These are phyloP conservation scores for Neostethus bicornis DNA, from an alignment of 2,797 vertebrate genomes.

Conservation along the genomic window DNA sequence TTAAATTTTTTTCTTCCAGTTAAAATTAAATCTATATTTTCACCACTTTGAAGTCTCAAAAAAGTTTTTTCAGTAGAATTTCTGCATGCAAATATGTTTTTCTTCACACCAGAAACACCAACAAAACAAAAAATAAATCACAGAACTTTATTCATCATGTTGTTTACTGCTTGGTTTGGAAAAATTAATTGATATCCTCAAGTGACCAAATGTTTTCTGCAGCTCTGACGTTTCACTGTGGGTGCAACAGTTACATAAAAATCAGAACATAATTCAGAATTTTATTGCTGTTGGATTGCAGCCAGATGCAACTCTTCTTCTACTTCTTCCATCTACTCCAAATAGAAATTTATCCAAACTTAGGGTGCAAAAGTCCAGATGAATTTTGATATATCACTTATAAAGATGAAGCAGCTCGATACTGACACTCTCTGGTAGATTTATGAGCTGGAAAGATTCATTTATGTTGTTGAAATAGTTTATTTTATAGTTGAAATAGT, in stretches of 20 bases:
- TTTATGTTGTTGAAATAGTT: constrained; percentile 5
- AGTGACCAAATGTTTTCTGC: not conserved
- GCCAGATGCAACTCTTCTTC: not conserved
- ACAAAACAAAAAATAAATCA: not conserved
- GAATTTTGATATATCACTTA: constrained; percentile 15
- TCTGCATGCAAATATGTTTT: too few relatives aligned
- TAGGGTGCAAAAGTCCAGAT: not conserved
- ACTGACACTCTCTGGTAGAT: constrained; percentile 79
- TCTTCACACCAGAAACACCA: not conserved
- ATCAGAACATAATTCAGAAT: not conserved
- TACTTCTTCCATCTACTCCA: not conserved
- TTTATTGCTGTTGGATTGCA: not conserved
- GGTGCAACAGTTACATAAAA: not conserved
- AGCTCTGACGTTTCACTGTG: not conserved
- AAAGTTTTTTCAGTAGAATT: too few relatives aligned
- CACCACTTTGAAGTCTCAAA: too few relatives aligned
- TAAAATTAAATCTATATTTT: too few relatives aligned
- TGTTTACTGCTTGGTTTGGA: not conserved
- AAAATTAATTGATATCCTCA: not conserved
- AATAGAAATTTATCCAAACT: not conserved
- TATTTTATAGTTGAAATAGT: constrained; percentile 6
- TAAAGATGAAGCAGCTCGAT: constrained; percentile 61
- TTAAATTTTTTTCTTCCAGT: too few relatives aligned
- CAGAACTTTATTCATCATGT: not conserved
- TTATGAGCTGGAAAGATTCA: constrained; percentile 22